Evolutionary conservation across 1,140 invertebrate genomes (phyloP).

Genomic region (Trichonephila clavipes): DNA sequence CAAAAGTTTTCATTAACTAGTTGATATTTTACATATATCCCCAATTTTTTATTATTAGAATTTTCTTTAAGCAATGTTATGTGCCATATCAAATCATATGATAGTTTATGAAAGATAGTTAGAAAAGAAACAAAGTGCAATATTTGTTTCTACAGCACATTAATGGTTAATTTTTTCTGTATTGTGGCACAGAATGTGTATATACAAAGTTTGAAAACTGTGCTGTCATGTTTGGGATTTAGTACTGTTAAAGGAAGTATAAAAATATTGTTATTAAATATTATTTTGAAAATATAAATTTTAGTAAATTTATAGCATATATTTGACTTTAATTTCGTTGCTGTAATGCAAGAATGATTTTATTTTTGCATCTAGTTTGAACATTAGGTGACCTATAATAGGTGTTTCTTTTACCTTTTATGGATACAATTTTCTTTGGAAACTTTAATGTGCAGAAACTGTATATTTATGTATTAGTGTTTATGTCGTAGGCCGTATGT

Average conservation of each 20-base stretch:
- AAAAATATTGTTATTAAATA: constrained; percentile 47
- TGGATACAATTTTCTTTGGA: constrained; percentile 46
- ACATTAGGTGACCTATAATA: constrained; percentile 11
- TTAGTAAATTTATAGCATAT: constrained; percentile 42
- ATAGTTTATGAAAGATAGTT: constrained; percentile 30
- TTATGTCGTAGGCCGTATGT: constrained; percentile 39
- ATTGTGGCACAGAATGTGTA: constrained; percentile 52
- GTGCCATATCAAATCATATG: constrained; percentile 59
- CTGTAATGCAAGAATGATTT: constrained; percentile 8
- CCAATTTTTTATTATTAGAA: constrained; percentile 24
- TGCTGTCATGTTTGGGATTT: constrained; percentile 36
- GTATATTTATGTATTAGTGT: constrained; percentile 69
- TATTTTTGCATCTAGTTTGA: constrained; percentile 17
- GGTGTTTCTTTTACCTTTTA: constrained; percentile 29
- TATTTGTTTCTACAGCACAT: constrained; percentile 69
- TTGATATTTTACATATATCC: background rate
- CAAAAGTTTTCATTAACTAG: background rate
- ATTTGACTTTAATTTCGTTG: constrained; percentile 5
- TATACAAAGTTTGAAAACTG: constrained; percentile 33
- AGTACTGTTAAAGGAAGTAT: constrained; percentile 32
- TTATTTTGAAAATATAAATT: constrained; percentile 51
- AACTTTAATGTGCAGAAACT: constrained; percentile 20
- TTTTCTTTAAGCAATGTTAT: constrained; percentile 38
- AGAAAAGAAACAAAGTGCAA: constrained; percentile 60
- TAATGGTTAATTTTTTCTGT: constrained; percentile 9